Evolutionary conservation across 1,140 invertebrate species (phyloP).

Genomic region (Pseudomyrmex cubaensis): DNA sequence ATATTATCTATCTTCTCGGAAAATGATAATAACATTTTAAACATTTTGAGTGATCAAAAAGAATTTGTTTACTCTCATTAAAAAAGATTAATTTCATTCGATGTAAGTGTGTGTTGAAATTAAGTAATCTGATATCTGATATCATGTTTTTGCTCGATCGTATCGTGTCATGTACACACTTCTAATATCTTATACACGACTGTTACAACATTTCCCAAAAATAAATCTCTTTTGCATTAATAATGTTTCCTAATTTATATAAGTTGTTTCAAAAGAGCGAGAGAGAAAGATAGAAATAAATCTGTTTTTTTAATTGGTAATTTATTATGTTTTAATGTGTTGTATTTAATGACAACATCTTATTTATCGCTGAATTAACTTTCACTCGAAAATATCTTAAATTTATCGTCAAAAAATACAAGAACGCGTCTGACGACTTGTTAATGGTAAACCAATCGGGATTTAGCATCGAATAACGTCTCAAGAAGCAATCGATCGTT

Average conservation of each 20-base stretch:
- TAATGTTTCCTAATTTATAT: neutral
- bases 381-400: neutral
- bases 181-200: neutral
- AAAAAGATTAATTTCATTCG: too few relatives aligned
- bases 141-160: neutral
- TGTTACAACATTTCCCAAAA: neutral
- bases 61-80: too few relatives aligned
- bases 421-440: neutral
- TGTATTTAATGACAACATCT: neutral
- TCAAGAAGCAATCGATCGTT: constrained; percentile 1
- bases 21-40: constrained; percentile 14
- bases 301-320: neutral
- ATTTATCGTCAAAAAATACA: neutral
- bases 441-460: constrained; percentile 9
- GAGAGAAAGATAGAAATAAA: neutral
- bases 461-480: neutral
- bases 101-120: too few relatives aligned
- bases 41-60: constrained; percentile 14
- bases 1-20: neutral
- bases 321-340: neutral
- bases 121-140: too few relatives aligned
- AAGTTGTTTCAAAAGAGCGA: neutral
- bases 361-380: constrained; percentile 3
- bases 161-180: neutral
- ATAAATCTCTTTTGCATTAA: constrained; percentile 3